Evolutionary conservation across 2,888 invertebrate genomes (phyloP).

Genomic region (Hymenopus coronatus): DNA sequence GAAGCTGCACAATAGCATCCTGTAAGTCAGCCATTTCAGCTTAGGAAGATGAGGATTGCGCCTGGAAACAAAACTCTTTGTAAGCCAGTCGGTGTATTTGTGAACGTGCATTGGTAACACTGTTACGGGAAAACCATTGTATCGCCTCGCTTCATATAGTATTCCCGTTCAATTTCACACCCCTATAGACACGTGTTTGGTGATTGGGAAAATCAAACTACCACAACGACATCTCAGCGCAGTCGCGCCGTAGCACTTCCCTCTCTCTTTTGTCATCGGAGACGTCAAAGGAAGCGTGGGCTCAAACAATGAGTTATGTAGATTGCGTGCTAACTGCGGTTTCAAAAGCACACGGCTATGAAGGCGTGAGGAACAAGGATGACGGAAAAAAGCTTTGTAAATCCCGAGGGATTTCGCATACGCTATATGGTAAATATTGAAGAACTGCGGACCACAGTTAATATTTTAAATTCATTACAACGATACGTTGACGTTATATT

Average conservation of each 20-base stretch:
- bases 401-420: not conserved
- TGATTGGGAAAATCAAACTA: not conserved
- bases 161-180: constrained; percentile 29
- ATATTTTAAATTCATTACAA: not conserved
- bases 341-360: not conserved
- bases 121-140: not conserved
- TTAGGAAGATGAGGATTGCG: not conserved
- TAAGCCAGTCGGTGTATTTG: not conserved
- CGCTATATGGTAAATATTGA: not conserved
- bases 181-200: constrained; percentile 7
- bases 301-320: constrained; percentile 20
- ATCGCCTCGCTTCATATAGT: not conserved
- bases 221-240: not conserved
- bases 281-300: constrained; percentile 5
- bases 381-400: not conserved
- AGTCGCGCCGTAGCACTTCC: not conserved
- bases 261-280: constrained; percentile 23
- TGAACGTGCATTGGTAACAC: not conserved
- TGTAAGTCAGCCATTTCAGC: not conserved
- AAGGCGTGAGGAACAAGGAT: not conserved
- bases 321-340: not conserved
- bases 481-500: not conserved
- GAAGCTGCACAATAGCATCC: not conserved
- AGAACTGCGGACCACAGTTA: not conserved
- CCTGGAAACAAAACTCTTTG: not conserved